phyloP scores from a whole-genome alignment of 2,797 vertebrate species.

The Myripristis jacobus region DNA sequence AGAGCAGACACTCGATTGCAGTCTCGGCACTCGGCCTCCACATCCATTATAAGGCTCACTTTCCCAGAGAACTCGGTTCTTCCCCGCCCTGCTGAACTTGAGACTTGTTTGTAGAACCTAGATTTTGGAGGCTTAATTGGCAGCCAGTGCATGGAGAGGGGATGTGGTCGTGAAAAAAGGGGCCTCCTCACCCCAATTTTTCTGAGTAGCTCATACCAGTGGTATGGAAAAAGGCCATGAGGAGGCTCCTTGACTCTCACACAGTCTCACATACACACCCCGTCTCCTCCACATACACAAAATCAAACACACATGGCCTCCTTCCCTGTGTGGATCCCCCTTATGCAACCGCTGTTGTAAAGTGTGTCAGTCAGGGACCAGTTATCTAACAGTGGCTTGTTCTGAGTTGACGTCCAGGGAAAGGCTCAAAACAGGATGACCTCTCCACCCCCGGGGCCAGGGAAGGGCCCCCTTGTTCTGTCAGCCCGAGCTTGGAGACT shows the following conservation, averaged over 20 bases:
- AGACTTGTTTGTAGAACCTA: slow-evolving; percentile 42
- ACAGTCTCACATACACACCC: slow-evolving; percentile 8
- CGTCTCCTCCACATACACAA: slow-evolving; percentile 5
- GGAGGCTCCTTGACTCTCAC: slow-evolving; percentile 8
- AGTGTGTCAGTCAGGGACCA: slow-evolving; percentile 48
- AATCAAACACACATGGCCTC: slow-evolving; percentile 46
- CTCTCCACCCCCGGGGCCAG: slow-evolving; percentile 25
- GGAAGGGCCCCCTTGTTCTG: background rate
- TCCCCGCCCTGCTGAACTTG: slow-evolving; percentile 9
- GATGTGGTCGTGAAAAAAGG: slow-evolving; percentile 44
- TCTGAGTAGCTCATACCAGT: background rate
- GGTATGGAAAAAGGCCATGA: slow-evolving; percentile 39
- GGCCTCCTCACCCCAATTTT: slow-evolving; percentile 14
- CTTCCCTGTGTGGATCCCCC: background rate
- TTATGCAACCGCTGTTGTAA: slow-evolving; percentile 46
- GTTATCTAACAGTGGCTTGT: slow-evolving; percentile 55
- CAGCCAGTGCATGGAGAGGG: slow-evolving; percentile 23
- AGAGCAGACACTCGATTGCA: slow-evolving; percentile 26
- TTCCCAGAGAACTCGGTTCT: slow-evolving; percentile 16
- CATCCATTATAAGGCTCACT: slow-evolving; percentile 19
- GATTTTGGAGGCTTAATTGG: slow-evolving; percentile 39
- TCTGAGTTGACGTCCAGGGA: slow-evolving; percentile 16
- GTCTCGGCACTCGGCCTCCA: slow-evolving; percentile 21
- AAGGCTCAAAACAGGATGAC: slow-evolving; percentile 27
- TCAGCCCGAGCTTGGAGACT: slow-evolving; percentile 2